Evolutionary conservation across 2,888 invertebrate genomes (phyloP).

Genomic region (Leucoma salicis): DNA sequence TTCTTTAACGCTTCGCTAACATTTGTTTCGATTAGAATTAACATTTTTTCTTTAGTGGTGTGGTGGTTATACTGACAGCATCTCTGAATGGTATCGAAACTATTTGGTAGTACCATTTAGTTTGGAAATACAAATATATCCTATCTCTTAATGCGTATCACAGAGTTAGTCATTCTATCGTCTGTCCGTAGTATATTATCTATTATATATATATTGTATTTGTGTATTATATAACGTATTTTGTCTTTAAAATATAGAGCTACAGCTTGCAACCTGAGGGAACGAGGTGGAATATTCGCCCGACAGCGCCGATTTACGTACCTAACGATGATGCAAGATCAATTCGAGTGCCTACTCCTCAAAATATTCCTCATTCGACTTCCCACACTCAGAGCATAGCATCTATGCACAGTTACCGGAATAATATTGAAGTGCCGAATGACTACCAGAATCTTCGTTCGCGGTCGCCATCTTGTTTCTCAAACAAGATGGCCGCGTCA

Average conservation of each 20-base stretch:
- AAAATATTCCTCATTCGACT: slow-evolving; percentile 72
- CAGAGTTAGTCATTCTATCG: slow-evolving; percentile 42
- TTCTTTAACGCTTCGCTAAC: slow-evolving; percentile 65
- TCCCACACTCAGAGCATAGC: slow-evolving; percentile 79
- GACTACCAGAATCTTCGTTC: slow-evolving; percentile 78
- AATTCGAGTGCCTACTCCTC: slow-evolving; percentile 63
- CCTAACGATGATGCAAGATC: slow-evolving; percentile 67
- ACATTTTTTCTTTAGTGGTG: slow-evolving; percentile 68
- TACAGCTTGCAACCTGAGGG: slow-evolving; percentile 77
- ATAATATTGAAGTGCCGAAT: slow-evolving; percentile 74
- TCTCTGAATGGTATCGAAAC: slow-evolving; percentile 41
- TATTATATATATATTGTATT: slow-evolving; percentile 31
- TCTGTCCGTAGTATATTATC: slow-evolving; percentile 41
- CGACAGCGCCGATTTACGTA: slow-evolving; percentile 77
- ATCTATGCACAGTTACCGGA: slow-evolving; percentile 79
- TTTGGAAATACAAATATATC: slow-evolving; percentile 50
- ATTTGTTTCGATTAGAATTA: slow-evolving; percentile 42
- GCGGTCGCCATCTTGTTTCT: slow-evolving; percentile 80
- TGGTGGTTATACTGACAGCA: slow-evolving; percentile 64
- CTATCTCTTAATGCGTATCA: slow-evolving; percentile 77
- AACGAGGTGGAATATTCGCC: slow-evolving; percentile 73
- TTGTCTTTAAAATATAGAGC: slow-evolving; percentile 58
- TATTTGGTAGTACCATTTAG: slow-evolving; percentile 44
- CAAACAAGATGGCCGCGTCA: slow-evolving; percentile 77
- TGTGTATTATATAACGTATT: slow-evolving; percentile 47